Base-by-base conservation (phyloP, 2,797 vertebrate species). In the Nasua narica region DNA sequence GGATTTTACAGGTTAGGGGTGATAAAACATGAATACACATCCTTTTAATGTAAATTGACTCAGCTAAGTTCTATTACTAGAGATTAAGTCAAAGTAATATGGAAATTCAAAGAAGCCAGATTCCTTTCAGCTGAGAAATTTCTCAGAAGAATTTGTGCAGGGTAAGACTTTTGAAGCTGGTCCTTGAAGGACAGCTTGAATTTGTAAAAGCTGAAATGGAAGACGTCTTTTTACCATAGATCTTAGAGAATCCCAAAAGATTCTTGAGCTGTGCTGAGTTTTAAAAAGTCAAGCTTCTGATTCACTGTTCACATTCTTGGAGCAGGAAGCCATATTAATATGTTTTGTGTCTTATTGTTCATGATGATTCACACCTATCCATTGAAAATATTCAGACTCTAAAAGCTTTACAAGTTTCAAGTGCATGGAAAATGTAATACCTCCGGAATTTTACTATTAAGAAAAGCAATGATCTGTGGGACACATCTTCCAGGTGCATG, bases 401-500 rank as follows among this genome's bases (percentile, higher is more conserved):
- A 48, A 91, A 95, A 95, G 54, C 46, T 77, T 88, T 32, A 58
- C 84, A 89, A 79, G 4, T 94, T 90, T 70, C 85, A 70, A 84
- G 78, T 43, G 3, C 12, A 72, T 0, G 70, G 56, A 97, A 70
- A 88, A 92, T 62, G 69, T 37, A 98, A 16, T 99, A 99, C 99
- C 98, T 99, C 97, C 72, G 99, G 98, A 81, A 99, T 99, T 95
- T 99, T 99, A 72, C 98, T 98, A 0, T 97, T 98, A 87, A 99
- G 99, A 76, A 99, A 99, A 97, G 98, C 98, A 91, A 99, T 99
- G 98, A 99, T 99, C 97, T 99, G 99, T 27, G 99, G 99, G 78
- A 99, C 99, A 70, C 99, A 99, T 99, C 99, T 99, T 78, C 99
- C 99, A 0, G 99, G 99, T 6, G 99, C 99, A 85, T 99, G 99